Evolutionary conservation across 2,797 vertebrate species (phyloP).

Genomic region (Chiloscyllium punctatum): DNA sequence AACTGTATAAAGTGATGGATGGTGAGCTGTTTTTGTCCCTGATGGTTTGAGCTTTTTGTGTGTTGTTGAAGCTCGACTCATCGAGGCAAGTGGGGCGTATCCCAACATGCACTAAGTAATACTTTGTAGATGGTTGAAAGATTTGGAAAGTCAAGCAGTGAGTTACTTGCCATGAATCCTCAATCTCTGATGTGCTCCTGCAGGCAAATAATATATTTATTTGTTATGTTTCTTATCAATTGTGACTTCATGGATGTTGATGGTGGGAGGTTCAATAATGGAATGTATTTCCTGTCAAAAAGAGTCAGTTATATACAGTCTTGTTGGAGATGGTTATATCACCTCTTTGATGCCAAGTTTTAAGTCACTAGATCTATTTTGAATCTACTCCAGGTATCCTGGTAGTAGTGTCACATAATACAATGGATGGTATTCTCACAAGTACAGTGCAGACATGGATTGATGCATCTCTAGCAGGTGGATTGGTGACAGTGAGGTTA

Average conservation of each 20-base stretch:
- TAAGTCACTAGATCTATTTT: background rate
- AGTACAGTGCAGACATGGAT: background rate
- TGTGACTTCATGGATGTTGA: no score
- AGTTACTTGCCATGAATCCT: no score
- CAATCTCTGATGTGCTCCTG: no score
- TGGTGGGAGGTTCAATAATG: background rate
- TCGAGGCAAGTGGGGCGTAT: background rate
- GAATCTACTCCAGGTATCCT: background rate
- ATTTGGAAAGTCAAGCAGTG: no score
- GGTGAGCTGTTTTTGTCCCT: background rate
- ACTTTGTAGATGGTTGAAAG: background rate
- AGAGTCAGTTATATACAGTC: background rate
- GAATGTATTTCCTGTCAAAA: background rate
- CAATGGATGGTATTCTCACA: background rate
- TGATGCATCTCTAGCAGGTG: background rate
- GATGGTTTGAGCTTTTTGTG: background rate
- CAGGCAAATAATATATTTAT: no score
- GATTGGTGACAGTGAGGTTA: background rate
- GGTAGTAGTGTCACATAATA: background rate
- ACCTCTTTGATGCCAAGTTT: background rate
- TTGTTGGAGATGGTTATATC: background rate
- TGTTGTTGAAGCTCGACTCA: background rate
- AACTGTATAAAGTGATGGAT: background rate
- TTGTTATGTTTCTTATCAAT: no score
- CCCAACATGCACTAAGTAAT: background rate